Percentiles rank a stretch among this genome's conserved stretches.
These are phyloP conservation scores for Cheilosia scutellata DNA, from an alignment of 2,888 invertebrate species.

Conservation along the genomic window DNA sequence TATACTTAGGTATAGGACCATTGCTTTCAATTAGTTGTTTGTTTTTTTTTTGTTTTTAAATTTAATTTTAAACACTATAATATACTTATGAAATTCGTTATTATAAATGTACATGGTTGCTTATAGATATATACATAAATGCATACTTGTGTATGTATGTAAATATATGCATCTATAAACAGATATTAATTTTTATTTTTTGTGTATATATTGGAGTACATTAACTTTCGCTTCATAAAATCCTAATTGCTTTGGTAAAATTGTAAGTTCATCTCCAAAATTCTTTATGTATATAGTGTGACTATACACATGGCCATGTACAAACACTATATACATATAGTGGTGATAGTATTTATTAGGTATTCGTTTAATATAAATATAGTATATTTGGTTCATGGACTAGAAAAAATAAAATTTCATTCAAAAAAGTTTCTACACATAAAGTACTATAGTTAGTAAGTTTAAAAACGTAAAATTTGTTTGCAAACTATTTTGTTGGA, in stretches of 20 bases:
- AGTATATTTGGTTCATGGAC: slow-evolving; percentile 75
- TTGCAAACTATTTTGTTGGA: slow-evolving; percentile 43
- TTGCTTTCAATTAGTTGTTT: slow-evolving; percentile 74
- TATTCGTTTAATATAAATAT: slow-evolving; percentile 26
- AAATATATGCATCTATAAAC: slow-evolving; percentile 42
- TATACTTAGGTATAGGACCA: slow-evolving; percentile 73
- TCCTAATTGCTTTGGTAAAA: slow-evolving; percentile 64
- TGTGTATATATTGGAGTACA: slow-evolving; percentile 48
- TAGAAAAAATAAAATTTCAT: slow-evolving; percentile 54
- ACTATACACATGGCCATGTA: slow-evolving; percentile 21
- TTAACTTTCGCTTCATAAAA: slow-evolving; percentile 38
- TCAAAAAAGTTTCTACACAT: slow-evolving; percentile 32
- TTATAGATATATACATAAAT: slow-evolving; percentile 32
- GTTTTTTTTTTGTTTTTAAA: slow-evolving; percentile 21
- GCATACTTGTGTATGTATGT: slow-evolving; percentile 14
- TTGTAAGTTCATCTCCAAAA: slow-evolving; percentile 71
- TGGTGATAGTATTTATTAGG: slow-evolving; percentile 44
- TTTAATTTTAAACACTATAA: slow-evolving; percentile 49
- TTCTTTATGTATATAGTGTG: slow-evolving; percentile 38
- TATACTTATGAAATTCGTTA: slow-evolving; percentile 67
- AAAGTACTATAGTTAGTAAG: slow-evolving; percentile 22
- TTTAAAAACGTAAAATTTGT: slow-evolving; percentile 24
- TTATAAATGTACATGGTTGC: slow-evolving; percentile 35
- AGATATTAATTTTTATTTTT: slow-evolving; percentile 13
- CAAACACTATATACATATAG: slow-evolving; percentile 53